Evolutionary conservation across 2,113 vertebrate genomes (phyloP).

Genomic region (Chloebia gouldiae): DNA sequence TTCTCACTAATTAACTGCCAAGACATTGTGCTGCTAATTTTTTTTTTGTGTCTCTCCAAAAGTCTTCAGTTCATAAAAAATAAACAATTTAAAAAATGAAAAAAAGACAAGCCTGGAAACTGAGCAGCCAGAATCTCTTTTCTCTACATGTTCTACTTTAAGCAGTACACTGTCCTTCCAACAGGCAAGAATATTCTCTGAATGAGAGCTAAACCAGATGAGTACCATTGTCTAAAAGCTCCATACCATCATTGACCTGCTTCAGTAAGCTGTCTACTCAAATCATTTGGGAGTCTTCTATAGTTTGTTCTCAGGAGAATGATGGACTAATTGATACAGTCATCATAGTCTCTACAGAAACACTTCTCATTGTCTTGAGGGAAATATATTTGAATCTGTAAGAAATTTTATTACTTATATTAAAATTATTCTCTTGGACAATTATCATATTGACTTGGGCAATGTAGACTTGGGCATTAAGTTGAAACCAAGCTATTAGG

Average conservation of each 20-base stretch:
- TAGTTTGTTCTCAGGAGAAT: neutral
- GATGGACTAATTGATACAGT: neutral
- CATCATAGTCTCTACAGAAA: neutral
- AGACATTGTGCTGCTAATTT: neutral
- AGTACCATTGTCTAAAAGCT: neutral
- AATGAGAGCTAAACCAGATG: neutral
- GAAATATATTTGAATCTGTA: neutral
- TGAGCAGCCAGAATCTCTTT: neutral
- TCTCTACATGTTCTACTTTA: neutral
- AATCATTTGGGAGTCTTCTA: neutral
- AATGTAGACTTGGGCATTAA: slow-evolving; percentile 15
- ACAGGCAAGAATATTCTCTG: neutral
- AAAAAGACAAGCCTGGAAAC: neutral
- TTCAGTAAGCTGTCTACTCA: neutral
- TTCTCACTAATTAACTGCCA: neutral
- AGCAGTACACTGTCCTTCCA: neutral
- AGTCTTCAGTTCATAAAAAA: neutral
- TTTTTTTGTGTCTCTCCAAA: neutral
- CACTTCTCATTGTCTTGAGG: neutral
- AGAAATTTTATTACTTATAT: slow-evolving; percentile 26
- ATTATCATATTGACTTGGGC: neutral
- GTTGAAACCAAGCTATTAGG: slow-evolving; percentile 15
- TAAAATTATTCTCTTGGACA: slow-evolving; percentile 46
- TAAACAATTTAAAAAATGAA: neutral
- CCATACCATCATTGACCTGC: neutral